Percentiles rank a stretch among this genome's conserved stretches.
These are phyloP conservation scores for Agapetus fuscipes DNA, from an alignment of 2,888 invertebrate species.

Conservation along the genomic window DNA sequence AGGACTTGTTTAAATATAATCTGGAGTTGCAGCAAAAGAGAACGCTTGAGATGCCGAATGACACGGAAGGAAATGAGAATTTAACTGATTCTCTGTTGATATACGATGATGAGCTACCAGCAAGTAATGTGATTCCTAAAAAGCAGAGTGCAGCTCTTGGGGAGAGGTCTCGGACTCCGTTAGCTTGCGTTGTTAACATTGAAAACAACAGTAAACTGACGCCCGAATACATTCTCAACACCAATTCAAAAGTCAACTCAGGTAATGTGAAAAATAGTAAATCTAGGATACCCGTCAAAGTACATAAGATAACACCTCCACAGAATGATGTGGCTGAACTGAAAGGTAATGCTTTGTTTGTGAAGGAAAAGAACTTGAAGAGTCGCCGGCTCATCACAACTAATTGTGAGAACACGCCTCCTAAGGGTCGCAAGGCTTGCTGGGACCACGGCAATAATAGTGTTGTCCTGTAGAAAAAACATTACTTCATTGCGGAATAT, in stretches of 20 bases:
- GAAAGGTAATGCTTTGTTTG: not conserved
- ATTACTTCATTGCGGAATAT: not conserved
- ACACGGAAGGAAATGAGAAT: slow-evolving; percentile 24
- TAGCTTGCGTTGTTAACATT: slow-evolving; percentile 45
- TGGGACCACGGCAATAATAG: slow-evolving; percentile 45
- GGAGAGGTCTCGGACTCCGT: slow-evolving; percentile 37
- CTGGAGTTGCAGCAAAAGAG: slow-evolving; percentile 35
- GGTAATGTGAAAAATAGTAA: slow-evolving; percentile 21
- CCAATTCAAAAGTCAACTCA: slow-evolving; percentile 29
- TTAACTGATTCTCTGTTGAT: slow-evolving; percentile 41
- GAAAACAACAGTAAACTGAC: slow-evolving; percentile 38
- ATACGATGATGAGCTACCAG: slow-evolving; percentile 45
- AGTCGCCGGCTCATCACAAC: slow-evolving; percentile 32
- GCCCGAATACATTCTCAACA: slow-evolving; percentile 24
- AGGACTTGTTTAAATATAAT: slow-evolving; percentile 42
- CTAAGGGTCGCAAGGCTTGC: slow-evolving; percentile 38
- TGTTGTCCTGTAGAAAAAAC: slow-evolving; percentile 31
- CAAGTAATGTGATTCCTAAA: slow-evolving; percentile 28
- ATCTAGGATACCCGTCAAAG: slow-evolving; percentile 18
- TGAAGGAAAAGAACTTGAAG: slow-evolving; percentile 23
- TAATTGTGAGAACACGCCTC: slow-evolving; percentile 44
- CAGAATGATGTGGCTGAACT: not conserved
- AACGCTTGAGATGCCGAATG: slow-evolving; percentile 31
- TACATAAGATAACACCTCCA: slow-evolving; percentile 6
- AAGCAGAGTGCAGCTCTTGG: slow-evolving; percentile 33